phyloP scores from a whole-genome alignment of 2,113 vertebrate genomes.

The Synodontis membranacea region DNA sequence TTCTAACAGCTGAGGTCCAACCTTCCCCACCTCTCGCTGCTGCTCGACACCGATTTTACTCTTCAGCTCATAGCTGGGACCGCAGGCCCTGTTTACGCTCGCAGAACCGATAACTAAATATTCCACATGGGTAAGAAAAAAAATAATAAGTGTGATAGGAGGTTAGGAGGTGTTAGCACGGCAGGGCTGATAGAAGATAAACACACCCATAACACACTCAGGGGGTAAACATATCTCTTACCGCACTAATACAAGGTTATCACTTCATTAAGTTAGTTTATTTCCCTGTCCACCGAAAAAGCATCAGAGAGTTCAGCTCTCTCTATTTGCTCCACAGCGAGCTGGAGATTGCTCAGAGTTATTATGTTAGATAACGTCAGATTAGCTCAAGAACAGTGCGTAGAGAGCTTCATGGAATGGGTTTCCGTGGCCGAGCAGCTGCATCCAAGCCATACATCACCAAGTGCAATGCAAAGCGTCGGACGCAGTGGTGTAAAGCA shows the following conservation, averaged over 20 bases:
- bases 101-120: slow-evolving; percentile 5
- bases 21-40: not conserved
- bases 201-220: not conserved
- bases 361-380: slow-evolving; percentile 4
- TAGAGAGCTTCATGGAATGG: too few species aligned
- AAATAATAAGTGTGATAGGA: not conserved
- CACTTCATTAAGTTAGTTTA: slow-evolving; percentile 13
- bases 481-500: too few species aligned
- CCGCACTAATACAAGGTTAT: slow-evolving; percentile 23
- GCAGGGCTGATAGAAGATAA: not conserved
- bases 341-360: not conserved
- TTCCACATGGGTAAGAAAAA: not conserved
- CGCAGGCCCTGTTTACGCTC: not conserved
- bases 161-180: not conserved
- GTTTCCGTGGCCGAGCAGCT: too few species aligned
- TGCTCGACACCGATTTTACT: not conserved
- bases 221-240: slow-evolving; percentile 23
- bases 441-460: too few species aligned
- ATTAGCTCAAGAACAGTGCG: too few species aligned
- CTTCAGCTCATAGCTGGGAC: not conserved
- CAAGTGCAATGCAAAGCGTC: too few species aligned
- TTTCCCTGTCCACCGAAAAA: slow-evolving; percentile 12
- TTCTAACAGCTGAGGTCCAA: not conserved
- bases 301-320: not conserved
- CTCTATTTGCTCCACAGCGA: not conserved